Conservation (phyloP, 2,888 invertebrate genomes). For the Diloba caeruleocephala region DNA sequence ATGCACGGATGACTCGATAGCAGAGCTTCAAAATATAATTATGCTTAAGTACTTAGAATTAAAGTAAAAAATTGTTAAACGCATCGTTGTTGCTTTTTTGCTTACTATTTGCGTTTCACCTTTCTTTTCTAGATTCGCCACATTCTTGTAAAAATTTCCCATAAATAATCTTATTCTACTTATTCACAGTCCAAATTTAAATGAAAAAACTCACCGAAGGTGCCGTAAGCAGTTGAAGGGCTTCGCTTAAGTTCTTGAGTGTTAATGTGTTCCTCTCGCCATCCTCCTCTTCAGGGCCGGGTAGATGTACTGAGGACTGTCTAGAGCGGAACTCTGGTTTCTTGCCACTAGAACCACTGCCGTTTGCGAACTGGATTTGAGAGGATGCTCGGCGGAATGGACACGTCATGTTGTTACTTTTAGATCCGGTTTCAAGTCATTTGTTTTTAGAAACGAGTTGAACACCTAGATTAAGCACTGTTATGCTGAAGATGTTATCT, state of each 20-base stretch:
- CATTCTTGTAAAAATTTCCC: background rate
- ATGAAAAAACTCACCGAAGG: conserved; percentile 92
- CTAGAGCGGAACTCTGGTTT: conserved; percentile 86
- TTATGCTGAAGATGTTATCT: conserved; percentile 26
- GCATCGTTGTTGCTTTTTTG: conserved; percentile 18
- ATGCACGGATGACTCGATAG: conserved; percentile 33
- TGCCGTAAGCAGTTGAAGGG: conserved; percentile 93
- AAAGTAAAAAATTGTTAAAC: conserved; percentile 12
- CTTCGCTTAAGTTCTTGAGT: conserved; percentile 94
- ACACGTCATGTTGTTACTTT: conserved; percentile 79
- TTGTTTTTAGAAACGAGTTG: conserved; percentile 22
- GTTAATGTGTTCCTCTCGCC: conserved; percentile 91
- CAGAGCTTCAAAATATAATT: conserved; percentile 2
- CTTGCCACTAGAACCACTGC: conserved; percentile 75
- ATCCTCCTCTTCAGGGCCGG: conserved; percentile 90
- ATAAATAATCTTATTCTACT: conserved; percentile 2
- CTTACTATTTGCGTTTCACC: conserved; percentile 33
- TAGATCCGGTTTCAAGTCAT: conserved; percentile 40
- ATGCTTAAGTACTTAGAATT: background rate
- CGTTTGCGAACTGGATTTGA: conserved; percentile 88
- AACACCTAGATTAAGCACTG: conserved; percentile 25
- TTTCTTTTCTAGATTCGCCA: conserved; percentile 14
- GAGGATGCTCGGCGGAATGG: conserved; percentile 89
- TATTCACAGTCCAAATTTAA: conserved; percentile 2
- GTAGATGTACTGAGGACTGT: conserved; percentile 91